These are phyloP conservation scores for Brachycybe producta DNA, from an alignment of 2,888 invertebrate genomes.

Conservation along the genomic window DNA sequence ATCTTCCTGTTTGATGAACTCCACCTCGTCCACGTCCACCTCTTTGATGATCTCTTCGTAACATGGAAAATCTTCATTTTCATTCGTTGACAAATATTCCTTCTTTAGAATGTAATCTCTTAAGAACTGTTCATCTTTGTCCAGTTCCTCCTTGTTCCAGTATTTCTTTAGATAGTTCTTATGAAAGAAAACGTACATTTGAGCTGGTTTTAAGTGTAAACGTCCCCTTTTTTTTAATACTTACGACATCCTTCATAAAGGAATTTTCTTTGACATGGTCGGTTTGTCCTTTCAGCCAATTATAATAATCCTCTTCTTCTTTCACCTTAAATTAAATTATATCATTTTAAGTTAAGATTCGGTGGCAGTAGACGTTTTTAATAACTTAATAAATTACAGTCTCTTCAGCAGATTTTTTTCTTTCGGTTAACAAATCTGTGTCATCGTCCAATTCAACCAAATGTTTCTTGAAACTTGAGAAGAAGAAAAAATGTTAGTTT, in stretches of 20 bases:
- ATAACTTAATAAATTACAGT: constrained; percentile 27
- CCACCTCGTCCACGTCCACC: constrained; percentile 54
- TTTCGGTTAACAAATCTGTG: constrained; percentile 39
- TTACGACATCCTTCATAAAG: constrained; percentile 44
- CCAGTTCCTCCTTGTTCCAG: constrained; percentile 71
- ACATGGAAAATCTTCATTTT: constrained; percentile 42
- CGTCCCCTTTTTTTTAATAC: neutral
- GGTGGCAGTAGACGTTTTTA: neutral
- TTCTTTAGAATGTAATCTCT: constrained; percentile 85
- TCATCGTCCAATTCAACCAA: constrained; percentile 32
- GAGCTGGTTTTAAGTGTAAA: no score
- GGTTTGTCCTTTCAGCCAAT: constrained; percentile 66
- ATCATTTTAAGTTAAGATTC: no score
- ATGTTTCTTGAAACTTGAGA: constrained; percentile 25
- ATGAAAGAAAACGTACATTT: no score
- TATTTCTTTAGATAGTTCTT: constrained; percentile 58
- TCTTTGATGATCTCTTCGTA: constrained; percentile 54
- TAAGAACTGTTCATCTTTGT: constrained; percentile 73
- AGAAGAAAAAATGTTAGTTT: constrained; percentile 10
- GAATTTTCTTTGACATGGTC: constrained; percentile 46
- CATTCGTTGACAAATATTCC: constrained; percentile 41
- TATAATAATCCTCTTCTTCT: constrained; percentile 48
- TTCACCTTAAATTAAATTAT: constrained; percentile 11
- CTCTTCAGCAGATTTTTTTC: constrained; percentile 27
- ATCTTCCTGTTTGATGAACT: constrained; percentile 62